A percentile compares a stretch with the other conserved stretches of the same genome.
phyloP scores from a whole-genome alignment of 2,797 vertebrate genomes.

The Sebastiscus albofasciatus region DNA sequence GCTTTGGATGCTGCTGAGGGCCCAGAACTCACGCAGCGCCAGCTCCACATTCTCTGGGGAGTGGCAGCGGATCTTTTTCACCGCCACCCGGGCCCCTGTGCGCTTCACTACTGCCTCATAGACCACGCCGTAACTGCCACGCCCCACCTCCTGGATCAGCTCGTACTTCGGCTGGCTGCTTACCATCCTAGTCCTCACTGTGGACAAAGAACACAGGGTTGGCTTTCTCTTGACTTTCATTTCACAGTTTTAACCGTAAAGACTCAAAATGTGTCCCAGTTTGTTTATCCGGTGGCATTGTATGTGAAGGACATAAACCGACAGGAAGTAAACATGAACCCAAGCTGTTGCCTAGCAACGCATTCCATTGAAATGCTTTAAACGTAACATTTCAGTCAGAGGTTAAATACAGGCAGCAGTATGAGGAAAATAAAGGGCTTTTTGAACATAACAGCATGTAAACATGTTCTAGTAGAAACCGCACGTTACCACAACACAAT shows the following conservation, averaged over 20 bases:
- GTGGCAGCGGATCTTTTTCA: constrained; percentile 98
- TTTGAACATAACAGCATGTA: too few species aligned
- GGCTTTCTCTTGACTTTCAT: background rate
- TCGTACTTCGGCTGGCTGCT: constrained; percentile 99
- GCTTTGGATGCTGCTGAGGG: constrained; percentile 98
- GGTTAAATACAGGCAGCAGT: too few species aligned
- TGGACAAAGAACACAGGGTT: constrained; percentile 46
- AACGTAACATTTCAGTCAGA: too few species aligned
- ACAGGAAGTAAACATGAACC: too few species aligned
- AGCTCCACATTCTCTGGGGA: constrained; percentile 98
- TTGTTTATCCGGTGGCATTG: too few species aligned
- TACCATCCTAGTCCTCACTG: constrained; percentile 93
- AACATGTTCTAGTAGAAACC: too few species aligned
- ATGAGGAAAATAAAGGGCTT: too few species aligned
- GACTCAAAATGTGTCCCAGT: too few species aligned
- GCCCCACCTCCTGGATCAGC: constrained; percentile 98
- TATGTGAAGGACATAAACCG: too few species aligned
- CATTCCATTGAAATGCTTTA: too few species aligned
- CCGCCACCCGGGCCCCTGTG: constrained; percentile 91
- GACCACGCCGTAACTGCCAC: constrained; percentile 97
- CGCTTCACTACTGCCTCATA: constrained; percentile 94
- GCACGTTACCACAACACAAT: too few species aligned
- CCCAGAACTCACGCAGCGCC: constrained; percentile 97
- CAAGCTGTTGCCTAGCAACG: too few species aligned
- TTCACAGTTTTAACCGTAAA: background rate